Evolutionary conservation across 2,797 vertebrate genomes (phyloP).

Genomic region (Tauraco hartlaubi): DNA sequence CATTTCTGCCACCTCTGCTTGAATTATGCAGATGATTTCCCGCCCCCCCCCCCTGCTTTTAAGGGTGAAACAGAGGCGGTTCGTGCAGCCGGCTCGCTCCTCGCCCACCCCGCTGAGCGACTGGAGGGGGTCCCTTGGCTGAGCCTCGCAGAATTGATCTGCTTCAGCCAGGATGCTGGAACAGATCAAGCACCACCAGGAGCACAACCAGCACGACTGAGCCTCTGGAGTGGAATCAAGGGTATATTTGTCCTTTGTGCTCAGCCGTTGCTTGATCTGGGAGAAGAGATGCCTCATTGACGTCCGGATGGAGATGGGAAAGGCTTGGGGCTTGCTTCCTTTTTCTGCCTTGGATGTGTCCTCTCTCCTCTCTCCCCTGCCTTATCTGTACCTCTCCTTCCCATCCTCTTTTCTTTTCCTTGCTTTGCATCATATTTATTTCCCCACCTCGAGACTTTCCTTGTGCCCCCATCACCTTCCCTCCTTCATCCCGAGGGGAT

Average conservation of each 20-base stretch:
- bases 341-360: not conserved
- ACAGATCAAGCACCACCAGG: not conserved
- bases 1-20: slow-evolving; percentile 55
- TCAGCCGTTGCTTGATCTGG: not conserved
- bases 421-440: not conserved
- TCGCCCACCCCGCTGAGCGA: not conserved
- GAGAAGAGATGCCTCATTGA: not conserved
- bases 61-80: not conserved
- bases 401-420: not conserved
- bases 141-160: not conserved
- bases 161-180: too few relatives aligned
- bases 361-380: not conserved
- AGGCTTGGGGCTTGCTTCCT: not conserved
- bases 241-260: not conserved
- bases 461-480: not conserved
- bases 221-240: not conserved
- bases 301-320: not conserved
- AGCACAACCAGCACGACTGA: not conserved
- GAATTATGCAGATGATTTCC: slow-evolving; percentile 38
- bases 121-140: not conserved
- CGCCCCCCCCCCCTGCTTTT: not conserved
- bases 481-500: accelerated
- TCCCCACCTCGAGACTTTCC: not conserved
- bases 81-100: not conserved
- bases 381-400: not conserved